These are phyloP conservation scores for Pseudomyrmex flavicornis DNA, from an alignment of 1,140 invertebrate genomes.

Conservation along the genomic window DNA sequence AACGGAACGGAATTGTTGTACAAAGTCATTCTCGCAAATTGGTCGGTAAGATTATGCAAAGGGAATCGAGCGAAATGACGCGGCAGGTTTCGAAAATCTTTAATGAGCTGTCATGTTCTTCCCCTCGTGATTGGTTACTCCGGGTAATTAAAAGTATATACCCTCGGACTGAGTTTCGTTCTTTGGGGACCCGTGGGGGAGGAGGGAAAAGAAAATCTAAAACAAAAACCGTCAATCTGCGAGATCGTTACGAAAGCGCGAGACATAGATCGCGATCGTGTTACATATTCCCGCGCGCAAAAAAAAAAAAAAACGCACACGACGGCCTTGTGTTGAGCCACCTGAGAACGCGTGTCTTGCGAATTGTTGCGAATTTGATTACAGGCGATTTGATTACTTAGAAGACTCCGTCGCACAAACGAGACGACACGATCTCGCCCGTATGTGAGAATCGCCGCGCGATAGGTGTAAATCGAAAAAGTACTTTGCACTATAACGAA, in stretches of 20 bases:
- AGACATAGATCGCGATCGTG: constrained; percentile 48
- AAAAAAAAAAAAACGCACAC: constrained; percentile 41
- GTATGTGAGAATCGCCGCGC: neutral
- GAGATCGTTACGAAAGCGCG: constrained; percentile 3
- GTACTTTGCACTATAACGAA: neutral
- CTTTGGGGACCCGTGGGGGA: neutral
- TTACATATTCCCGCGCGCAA: neutral
- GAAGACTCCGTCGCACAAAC: constrained; percentile 31
- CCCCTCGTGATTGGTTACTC: neutral
- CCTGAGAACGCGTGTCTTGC: constrained; percentile 48
- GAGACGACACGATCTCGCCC: neutral
- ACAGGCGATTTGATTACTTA: neutral
- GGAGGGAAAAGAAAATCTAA: neutral
- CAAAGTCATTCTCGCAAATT: constrained; percentile 39
- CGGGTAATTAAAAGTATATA: constrained; percentile 24
- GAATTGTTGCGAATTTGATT: constrained; percentile 54
- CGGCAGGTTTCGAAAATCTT: constrained; percentile 1
- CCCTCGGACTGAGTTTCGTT: constrained; percentile 11
- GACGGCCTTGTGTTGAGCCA: constrained; percentile 15
- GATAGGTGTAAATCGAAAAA: neutral
- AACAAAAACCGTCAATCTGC: neutral
- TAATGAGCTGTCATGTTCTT: constrained; percentile 34
- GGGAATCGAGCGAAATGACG: constrained; percentile 5
- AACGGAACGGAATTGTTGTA: constrained; percentile 5
- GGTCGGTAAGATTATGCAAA: constrained; percentile 15